A percentile compares a stretch with the other conserved stretches of the same genome.
Evolutionary conservation across 2,888 invertebrate species (phyloP).

Genomic region (Watsonalla cultraria): DNA sequence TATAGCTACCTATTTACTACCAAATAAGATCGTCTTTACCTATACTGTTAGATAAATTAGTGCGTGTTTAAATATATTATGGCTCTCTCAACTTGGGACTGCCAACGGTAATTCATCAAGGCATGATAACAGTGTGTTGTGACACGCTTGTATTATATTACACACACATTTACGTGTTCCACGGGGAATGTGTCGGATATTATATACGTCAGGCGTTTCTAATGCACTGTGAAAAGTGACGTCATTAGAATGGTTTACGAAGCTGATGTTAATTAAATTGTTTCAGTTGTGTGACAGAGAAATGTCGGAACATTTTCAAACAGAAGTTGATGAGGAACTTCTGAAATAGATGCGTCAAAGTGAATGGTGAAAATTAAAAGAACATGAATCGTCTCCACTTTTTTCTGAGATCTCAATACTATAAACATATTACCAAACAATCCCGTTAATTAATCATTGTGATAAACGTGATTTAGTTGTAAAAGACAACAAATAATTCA

Average conservation of each 20-base stretch:
- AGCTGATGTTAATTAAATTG: not conserved
- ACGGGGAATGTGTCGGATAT: slow-evolving; percentile 1
- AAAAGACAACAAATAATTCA: too few species aligned
- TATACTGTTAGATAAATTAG: not conserved
- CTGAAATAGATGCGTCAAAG: too few species aligned
- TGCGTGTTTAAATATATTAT: not conserved
- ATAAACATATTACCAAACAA: too few species aligned
- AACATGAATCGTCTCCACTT: too few species aligned
- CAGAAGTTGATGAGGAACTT: too few species aligned
- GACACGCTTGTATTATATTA: slow-evolving; percentile 49
- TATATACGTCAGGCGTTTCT: not conserved
- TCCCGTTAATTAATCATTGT: too few species aligned
- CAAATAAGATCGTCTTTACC: too few species aligned
- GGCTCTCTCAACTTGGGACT: slow-evolving; percentile 7
- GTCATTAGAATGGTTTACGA: not conserved
- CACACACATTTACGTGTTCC: slow-evolving; percentile 16
- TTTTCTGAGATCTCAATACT: too few species aligned
- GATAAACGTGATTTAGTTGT: too few species aligned
- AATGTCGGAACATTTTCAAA: not conserved
- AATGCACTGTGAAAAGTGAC: slow-evolving; percentile 1
- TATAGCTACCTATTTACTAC: too few species aligned
- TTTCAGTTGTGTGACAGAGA: not conserved
- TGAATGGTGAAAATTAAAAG: too few species aligned
- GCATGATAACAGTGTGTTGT: slow-evolving; percentile 62
- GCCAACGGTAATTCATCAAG: slow-evolving; percentile 61